Evolutionary conservation across 2,888 invertebrate species (phyloP), one percentile per base, ranked within the genome.

Genomic region (Drosophila histrio): DNA sequence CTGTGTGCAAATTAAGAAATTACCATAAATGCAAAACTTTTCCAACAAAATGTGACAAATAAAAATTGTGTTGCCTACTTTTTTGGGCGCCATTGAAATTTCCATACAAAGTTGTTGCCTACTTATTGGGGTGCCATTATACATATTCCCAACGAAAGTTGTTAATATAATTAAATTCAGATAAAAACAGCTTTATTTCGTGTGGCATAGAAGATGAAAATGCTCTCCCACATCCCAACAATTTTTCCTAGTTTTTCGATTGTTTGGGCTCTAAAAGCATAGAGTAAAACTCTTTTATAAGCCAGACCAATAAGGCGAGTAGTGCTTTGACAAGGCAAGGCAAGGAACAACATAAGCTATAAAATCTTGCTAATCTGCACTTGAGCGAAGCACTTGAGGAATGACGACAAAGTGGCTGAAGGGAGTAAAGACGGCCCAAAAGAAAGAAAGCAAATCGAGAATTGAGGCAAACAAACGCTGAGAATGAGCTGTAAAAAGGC

Each of bases 401-500:
- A 17, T 15, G 36, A 30, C 43, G 60, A 30, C 36, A 26, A 50
- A 39, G 8, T 3, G 21, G 17, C 24, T 15, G 30, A 38, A 22
- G 17, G 26, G 15, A 21, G 38, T 22, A 13, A 26, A n/a, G 13
- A 26, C 13, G 22, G n/a, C 17, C 3, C 6, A 22, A 8, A 21
- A 32, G 28, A 39, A 43, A 44, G 68, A 63, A 67, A 73, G 70
- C 62, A 60, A 66, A 66, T 54, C 64, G 66, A 78, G 82, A 75
- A 79, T 76, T 62, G 83, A 79, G 68, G 69, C 77, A 74, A 77
- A 77, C 77, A 64, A 77, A 62, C 72, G 57, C 80, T 72, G 64
- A 65, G 84, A 83, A 82, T 82, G 82, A 83, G 86, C 86, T 86
- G 82, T 75, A 86, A 86, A 85, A 82, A 82, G 86, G 83, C 86